Conservation (phyloP, 2,113 vertebrate genomes). For the Plectropomus leopardus region DNA sequence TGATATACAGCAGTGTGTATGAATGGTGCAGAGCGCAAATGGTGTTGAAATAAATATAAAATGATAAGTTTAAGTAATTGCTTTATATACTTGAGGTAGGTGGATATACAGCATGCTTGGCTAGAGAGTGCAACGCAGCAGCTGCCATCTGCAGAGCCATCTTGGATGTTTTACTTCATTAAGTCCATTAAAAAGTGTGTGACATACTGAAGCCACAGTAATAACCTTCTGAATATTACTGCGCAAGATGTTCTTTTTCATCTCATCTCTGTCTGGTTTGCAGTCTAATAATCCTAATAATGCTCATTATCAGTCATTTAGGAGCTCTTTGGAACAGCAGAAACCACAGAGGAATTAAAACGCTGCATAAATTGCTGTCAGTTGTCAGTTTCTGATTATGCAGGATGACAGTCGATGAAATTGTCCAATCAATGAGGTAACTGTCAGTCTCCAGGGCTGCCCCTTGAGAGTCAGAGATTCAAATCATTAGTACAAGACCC, state of each 20-base stretch:
- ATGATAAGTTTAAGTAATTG: no score
- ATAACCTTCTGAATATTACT: neutral
- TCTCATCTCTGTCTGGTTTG: neutral
- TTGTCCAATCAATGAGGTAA: neutral
- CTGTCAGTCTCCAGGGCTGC: neutral
- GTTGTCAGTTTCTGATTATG: no score
- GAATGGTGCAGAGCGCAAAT: no score
- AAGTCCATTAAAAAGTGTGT: neutral
- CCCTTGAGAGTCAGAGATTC: no score
- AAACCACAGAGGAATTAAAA: neutral
- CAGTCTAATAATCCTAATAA: neutral
- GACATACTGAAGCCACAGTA: neutral
- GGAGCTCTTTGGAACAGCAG: neutral
- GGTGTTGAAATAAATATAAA: no score
- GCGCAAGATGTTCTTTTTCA: neutral
- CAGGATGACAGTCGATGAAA: neutral
- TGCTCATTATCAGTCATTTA: neutral
- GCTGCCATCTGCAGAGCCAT: no score
- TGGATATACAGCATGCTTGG: no score
- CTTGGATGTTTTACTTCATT: neutral
- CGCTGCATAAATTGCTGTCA: neutral
- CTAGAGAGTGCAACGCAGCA: accelerated
- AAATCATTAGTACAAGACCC: no score
- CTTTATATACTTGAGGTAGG: no score
- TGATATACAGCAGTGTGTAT: no score